These are phyloP conservation scores for Choristoneura fumiferana DNA, from an alignment of 1,140 invertebrate genomes.

Conservation along the genomic window DNA sequence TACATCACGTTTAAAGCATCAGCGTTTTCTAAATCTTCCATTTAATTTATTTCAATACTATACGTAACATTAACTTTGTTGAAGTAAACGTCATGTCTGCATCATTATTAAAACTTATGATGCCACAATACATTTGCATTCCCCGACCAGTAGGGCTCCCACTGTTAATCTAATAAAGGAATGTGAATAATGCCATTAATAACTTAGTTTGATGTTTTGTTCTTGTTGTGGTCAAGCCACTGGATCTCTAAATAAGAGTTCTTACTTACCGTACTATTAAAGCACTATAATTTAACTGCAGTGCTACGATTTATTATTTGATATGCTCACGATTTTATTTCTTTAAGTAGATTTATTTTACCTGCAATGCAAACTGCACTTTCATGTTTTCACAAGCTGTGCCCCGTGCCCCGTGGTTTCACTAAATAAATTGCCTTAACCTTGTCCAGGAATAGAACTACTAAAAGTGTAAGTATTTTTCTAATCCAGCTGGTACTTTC, in stretches of 20 bases:
- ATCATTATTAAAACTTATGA: constrained; percentile 19
- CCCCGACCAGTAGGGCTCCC: constrained; percentile 54
- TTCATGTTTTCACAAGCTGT: too few species aligned
- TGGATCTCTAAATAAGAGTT: constrained; percentile 12
- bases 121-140: constrained; percentile 33
- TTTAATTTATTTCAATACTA: background rate
- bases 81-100: constrained; percentile 12
- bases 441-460: too few species aligned
- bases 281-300: constrained; percentile 5
- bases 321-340: background rate
- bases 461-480: too few species aligned
- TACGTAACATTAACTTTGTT: constrained; percentile 13
- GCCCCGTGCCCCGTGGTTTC: too few species aligned
- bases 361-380: too few species aligned
- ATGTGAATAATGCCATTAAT: constrained; percentile 53
- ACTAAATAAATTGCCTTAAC: too few species aligned
- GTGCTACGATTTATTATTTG: constrained; percentile 1
- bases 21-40: too few species aligned
- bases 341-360: too few species aligned
- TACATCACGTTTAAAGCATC: too few species aligned
- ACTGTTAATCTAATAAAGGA: constrained; percentile 72
- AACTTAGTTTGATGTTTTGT: constrained; percentile 6
- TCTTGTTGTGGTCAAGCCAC: constrained; percentile 1
- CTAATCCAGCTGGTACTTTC: too few species aligned
- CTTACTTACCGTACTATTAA: constrained; percentile 15